phyloP scores from a whole-genome alignment of 2,888 invertebrate species.

The Dynastes hyllus region DNA sequence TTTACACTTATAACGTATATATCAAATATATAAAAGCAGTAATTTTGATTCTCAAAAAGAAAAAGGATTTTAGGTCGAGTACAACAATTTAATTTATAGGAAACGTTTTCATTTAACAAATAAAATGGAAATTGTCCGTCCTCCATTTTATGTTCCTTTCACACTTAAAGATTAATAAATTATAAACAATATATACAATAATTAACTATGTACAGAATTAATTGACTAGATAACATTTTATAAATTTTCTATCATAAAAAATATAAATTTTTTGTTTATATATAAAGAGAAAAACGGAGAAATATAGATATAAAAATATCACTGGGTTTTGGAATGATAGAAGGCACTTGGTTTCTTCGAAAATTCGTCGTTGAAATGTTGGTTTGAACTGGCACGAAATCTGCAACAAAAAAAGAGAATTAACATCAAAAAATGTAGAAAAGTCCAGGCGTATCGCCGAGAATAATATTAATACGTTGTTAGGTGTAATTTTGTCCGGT shows the following conservation, averaged over 20 bases:
- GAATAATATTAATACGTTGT: conserved; percentile 41
- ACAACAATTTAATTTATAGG: conserved; percentile 38
- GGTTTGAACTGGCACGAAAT: conserved; percentile 59
- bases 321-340: conserved; percentile 65
- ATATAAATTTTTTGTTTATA: conserved; percentile 63
- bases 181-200: conserved; percentile 65
- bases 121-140: neutral
- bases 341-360: conserved; percentile 64
- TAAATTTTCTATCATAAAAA: conserved; percentile 66
- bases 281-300: conserved; percentile 49
- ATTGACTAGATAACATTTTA: conserved; percentile 57
- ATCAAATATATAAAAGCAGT: conserved; percentile 9
- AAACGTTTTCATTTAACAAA: conserved; percentile 19
- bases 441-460: conserved; percentile 48
- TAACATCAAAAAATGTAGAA: conserved; percentile 20
- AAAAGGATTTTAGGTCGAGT: conserved; percentile 13
- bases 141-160: conserved; percentile 10
- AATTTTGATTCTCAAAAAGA: conserved; percentile 35
- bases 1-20: conserved; percentile 25
- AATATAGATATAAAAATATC: conserved; percentile 62
- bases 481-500: conserved; percentile 47
- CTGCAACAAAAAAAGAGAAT: conserved; percentile 59
- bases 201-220: conserved; percentile 50
- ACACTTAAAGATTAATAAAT: conserved; percentile 52
- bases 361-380: conserved; percentile 34